Base-by-base conservation (phyloP, 2,113 vertebrate species). In the Vireo altiloquus region DNA sequence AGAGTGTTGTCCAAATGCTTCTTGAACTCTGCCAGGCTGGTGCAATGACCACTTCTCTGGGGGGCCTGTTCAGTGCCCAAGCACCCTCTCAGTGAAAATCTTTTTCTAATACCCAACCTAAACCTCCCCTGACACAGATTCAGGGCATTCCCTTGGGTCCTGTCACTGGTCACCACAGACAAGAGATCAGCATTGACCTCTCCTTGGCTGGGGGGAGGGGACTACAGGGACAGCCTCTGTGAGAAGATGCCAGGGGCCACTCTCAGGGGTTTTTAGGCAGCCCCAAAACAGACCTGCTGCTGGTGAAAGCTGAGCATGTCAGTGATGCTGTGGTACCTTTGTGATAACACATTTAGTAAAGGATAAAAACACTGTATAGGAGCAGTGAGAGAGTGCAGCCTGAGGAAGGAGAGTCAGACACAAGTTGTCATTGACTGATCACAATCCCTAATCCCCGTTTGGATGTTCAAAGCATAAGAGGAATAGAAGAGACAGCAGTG, bases 401-500 rank as follows among this genome's bases (percentile, higher is more conserved):
- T 78, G 69, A 70, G 35, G 10, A 39, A 72, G 14, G 14, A 74
- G 21, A 2, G 1, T 50, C 40, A 52, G 50, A 74, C 22, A 30
- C 30, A 46, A 40, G 4, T 59, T 77, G 2, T n/a, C 64, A 76
- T 3, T 31, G 54, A 46, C 39, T 3, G 4, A 15, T 49, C 44
- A 18, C 7, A 52, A 16, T 52, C 24, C 24, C 8, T 17, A 44
- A 21, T 66, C 5, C 10, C 7, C 0, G 0, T 79, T 33, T 75
- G 42, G 11, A 11, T 76, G 11, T 71, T 44, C 42, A 59, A 39
- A 80, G 11, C 63, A 27, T 6, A 63, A 52, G 17, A 76, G 35
- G 15, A 76, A 30, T 24, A 27, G 6, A 64, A 60, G 42, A 68
- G 13, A 21, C 12, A 70, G 31, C 27, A 44, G 13, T 60, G 46